Base-by-base conservation (phyloP, 1,140 invertebrate genomes). In the Lepidurus packardi region DNA sequence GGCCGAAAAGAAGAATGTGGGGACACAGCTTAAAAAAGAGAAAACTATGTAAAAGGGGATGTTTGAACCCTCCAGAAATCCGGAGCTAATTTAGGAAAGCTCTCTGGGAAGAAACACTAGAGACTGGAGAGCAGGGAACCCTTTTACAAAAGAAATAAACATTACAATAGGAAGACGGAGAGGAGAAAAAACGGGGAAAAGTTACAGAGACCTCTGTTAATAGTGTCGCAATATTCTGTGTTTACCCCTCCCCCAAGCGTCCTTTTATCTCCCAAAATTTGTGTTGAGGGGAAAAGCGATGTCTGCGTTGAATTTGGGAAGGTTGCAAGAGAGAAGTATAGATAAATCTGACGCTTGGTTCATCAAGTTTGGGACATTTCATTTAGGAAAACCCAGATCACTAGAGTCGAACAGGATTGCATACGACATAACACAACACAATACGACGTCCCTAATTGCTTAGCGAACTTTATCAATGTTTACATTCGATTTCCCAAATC, bases 161-260 rank as follows among this genome's bases (percentile, higher is more conserved):
- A 5, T 6, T 65, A 65, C 16, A 65, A 65, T 13, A 65, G 53
- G 13, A 1, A 9, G 53, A 13, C 16, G 53, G 10, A 65, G 45
- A 6, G 16, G 45, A 65, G 21, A 65, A 65, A 65, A 65, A 65
- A 16, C 1, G 1, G 45, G 21, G 21, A 65, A 65, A 65, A 65
- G 21, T 65, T 7, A 65, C n/a, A n/a, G 53, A 65, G 53, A 21
- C 53, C 53, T 21, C 16, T 65, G 8, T n/a, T 65, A 65, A 65
- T 65, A 65, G 53, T 65, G 53, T 65, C 53, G 21, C 53, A 65
- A 65, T 65, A 65, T 65, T 65, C 53, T 65, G 53, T 1, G 16
- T n/a, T 65, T n/a, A 21, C 53, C 21, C n/a, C 53, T 21, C 53
- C 21, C 47, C n/a, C n/a, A 16, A 21, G n/a, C 53, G 53, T 21